Conservation (phyloP, 2,888 invertebrate genomes). For the Gortyna flavago region DNA sequence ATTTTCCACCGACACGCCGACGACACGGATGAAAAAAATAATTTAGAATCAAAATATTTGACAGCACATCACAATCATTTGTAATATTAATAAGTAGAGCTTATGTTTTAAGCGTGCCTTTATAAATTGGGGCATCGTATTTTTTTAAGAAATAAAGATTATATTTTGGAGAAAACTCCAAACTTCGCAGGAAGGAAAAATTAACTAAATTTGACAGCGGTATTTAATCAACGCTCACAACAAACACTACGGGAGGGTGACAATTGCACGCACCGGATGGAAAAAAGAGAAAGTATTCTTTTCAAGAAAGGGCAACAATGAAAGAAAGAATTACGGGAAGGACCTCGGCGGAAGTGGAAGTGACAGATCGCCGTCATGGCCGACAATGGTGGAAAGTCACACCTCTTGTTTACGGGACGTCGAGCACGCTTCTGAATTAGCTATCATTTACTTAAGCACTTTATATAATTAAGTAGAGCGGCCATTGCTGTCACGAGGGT, state of each 20-base stretch:
- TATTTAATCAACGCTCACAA: slow-evolving; percentile 88
- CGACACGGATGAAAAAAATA: slow-evolving; percentile 86
- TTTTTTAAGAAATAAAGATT: slow-evolving; percentile 34
- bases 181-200: slow-evolving; percentile 78
- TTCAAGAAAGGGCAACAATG: slow-evolving; percentile 88
- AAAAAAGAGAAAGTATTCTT: slow-evolving; percentile 85
- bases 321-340: slow-evolving; percentile 83
- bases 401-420: slow-evolving; percentile 88
- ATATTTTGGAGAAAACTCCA: slow-evolving; percentile 46
- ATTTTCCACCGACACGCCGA: slow-evolving; percentile 84
- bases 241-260: slow-evolving; percentile 87
- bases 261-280: slow-evolving; percentile 86
- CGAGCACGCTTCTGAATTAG: slow-evolving; percentile 84
- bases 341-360: slow-evolving; percentile 86
- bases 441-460: slow-evolving; percentile 90
- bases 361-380: slow-evolving; percentile 85
- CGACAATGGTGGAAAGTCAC: slow-evolving; percentile 88
- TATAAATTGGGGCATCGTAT: slow-evolving; percentile 39
- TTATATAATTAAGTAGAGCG: slow-evolving; percentile 88
- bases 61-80: slow-evolving; percentile 74
- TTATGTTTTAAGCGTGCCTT: slow-evolving; percentile 47
- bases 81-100: slow-evolving; percentile 57
- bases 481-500: slow-evolving; percentile 84
- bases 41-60: slow-evolving; percentile 85
- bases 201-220: slow-evolving; percentile 84